Evolutionary conservation across 2,888 invertebrate genomes (phyloP).

Genomic region (Schizotus pectinicornis): DNA sequence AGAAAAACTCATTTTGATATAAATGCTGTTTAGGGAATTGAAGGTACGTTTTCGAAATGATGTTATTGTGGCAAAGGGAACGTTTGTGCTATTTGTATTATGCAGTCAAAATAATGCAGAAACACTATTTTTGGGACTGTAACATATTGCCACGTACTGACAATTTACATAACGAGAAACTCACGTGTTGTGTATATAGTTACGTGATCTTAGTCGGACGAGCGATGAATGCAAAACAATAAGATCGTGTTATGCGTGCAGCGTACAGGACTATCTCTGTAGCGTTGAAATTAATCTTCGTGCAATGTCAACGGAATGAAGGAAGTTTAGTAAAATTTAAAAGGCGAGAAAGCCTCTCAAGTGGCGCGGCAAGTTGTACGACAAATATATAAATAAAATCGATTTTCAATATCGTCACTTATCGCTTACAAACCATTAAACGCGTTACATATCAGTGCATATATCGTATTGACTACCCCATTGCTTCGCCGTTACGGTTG

Average conservation of each 20-base stretch:
- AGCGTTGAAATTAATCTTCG: conserved; percentile 38
- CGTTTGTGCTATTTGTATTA: neutral
- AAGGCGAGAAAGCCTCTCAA: neutral
- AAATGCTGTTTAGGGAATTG: neutral
- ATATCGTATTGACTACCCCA: conserved; percentile 47
- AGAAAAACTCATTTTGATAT: too few relatives aligned
- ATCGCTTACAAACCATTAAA: conserved; percentile 52
- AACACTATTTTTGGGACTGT: conserved; percentile 27
- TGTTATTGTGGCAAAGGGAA: too few relatives aligned
- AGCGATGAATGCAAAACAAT: conserved; percentile 43
- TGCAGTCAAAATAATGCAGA: conserved; percentile 8
- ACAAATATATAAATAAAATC: conserved; percentile 40
- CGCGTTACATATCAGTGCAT: conserved; percentile 50
- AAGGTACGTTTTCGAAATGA: neutral
- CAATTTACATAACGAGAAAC: conserved; percentile 47
- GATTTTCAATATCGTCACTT: conserved; percentile 50
- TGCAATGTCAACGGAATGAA: conserved; percentile 9
- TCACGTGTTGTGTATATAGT: conserved; percentile 47
- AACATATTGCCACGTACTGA: conserved; percentile 43
- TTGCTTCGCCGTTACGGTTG: conserved; percentile 40
- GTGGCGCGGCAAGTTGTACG: conserved; percentile 2
- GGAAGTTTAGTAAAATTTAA: conserved; percentile 7
- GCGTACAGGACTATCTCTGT: conserved; percentile 28
- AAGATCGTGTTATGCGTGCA: conserved; percentile 42
- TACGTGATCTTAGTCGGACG: conserved; percentile 45